Base-by-base conservation (phyloP, 2,888 invertebrate species). In the Elmis aenea region DNA sequence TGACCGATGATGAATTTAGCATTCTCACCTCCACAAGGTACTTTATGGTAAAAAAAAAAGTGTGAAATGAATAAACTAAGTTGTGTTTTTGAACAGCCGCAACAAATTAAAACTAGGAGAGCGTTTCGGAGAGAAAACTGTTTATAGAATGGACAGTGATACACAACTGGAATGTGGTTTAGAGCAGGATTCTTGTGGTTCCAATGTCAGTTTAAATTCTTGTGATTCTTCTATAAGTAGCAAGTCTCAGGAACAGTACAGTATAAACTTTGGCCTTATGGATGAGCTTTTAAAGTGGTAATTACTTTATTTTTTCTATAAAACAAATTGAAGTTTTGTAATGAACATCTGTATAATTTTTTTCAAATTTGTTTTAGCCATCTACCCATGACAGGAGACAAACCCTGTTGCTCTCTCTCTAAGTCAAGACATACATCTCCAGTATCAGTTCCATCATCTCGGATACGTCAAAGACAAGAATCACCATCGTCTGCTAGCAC, bases 1-100 rank as follows among this genome's bases (percentile, higher is more conserved):
- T 87, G 13, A 69, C 71, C 5, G 73, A 74, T 31, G 81, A 83
- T 32, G 83, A 85, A 44, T 86, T 74, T 57, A 80, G 80, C 57
- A 70, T 81, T 38, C 58, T 59, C 11, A 33, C 42, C 21, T 18
- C 33, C 4, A 8, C 22, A 28, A 35, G 36, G 50, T 48, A n/a
- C n/a, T n/a, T n/a, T n/a, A n/a, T n/a, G n/a, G n/a, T n/a, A n/a
- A n/a, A n/a, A n/a, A n/a, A n/a, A n/a, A n/a, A n/a, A n/a, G n/a
- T 29, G 13, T 18, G 21, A 38, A 33, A 14, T 14, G 14, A 14
- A 23, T 16, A 23, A 11, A 9, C 9, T 10, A 23, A 6, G 11
- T 10, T 23, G 23, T 23, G 4, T 23, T 23, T 23, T 23, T 18
- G 20, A 15, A 10, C 15, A 8, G 33, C 33, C 13, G 25, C 33